Conservation (phyloP, 2,797 vertebrate genomes). For the Limosa lapponica region DNA sequence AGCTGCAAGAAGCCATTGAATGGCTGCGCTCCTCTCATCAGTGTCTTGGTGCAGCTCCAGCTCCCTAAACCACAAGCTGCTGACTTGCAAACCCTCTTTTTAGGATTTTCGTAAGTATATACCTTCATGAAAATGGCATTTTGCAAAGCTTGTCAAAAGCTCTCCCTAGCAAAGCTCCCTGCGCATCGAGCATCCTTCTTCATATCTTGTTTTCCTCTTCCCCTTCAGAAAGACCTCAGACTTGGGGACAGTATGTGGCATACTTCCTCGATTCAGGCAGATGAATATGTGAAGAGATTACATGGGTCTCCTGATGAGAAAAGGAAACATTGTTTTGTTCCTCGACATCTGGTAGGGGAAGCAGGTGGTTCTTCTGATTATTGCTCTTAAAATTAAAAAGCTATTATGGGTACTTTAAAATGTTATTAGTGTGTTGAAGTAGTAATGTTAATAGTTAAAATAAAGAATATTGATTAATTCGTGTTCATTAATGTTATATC, state of each 20-base stretch:
- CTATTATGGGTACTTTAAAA: slow-evolving; percentile 22
- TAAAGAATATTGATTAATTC: background rate
- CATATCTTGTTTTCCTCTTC: background rate
- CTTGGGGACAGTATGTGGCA: background rate
- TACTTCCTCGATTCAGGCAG: background rate
- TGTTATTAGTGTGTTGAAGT: background rate
- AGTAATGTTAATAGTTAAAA: slow-evolving; percentile 9
- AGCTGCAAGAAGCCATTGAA: background rate
- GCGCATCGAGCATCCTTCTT: background rate
- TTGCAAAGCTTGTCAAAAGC: background rate
- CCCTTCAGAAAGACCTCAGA: background rate
- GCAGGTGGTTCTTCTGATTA: background rate
- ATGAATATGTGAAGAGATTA: background rate
- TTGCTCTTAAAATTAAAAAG: slow-evolving; percentile 29
- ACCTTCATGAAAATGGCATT: background rate
- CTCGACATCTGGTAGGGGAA: background rate
- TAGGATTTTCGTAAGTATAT: background rate
- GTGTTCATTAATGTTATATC: background rate
- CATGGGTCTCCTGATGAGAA: background rate
- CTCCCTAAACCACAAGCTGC: background rate
- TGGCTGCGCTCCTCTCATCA: background rate
- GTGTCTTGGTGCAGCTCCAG: background rate
- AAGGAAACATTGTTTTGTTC: background rate
- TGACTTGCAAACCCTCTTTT: background rate
- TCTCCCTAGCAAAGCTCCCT: background rate